Conservation (phyloP, 2,113 vertebrate genomes). For the Semnopithecus entellus region DNA sequence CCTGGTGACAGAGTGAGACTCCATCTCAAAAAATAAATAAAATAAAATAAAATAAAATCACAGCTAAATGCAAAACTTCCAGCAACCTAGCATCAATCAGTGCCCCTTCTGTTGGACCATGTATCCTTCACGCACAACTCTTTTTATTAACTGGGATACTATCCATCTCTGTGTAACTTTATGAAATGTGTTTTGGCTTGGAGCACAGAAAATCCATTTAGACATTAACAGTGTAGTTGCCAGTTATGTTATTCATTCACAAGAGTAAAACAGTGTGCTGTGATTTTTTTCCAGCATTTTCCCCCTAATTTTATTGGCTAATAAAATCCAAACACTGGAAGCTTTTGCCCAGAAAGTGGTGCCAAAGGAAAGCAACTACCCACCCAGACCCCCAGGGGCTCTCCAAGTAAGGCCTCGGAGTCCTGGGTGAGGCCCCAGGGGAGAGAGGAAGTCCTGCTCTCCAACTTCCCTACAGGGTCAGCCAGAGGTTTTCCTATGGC, state of each 20-base stretch:
- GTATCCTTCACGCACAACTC: slow-evolving; percentile 23
- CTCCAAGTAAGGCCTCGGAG: background rate
- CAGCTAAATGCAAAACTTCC: slow-evolving; percentile 12
- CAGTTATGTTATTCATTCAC: slow-evolving; percentile 70
- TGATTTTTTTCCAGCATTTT: slow-evolving; percentile 66
- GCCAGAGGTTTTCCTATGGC: slow-evolving; percentile 22
- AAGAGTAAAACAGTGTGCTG: slow-evolving; percentile 65
- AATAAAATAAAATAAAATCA: slow-evolving; percentile 30
- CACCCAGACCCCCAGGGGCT: slow-evolving; percentile 50
- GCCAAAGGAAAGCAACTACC: slow-evolving; percentile 65
- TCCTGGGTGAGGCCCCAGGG: background rate
- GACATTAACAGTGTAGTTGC: slow-evolving; percentile 72
- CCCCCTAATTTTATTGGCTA: slow-evolving; percentile 76
- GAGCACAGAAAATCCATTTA: slow-evolving; percentile 79
- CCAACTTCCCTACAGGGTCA: slow-evolving; percentile 35
- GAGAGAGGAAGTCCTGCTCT: slow-evolving; percentile 35
- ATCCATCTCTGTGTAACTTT: slow-evolving; percentile 64
- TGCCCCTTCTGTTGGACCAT: background rate
- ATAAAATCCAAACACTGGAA: slow-evolving; percentile 75
- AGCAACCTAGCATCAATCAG: background rate
- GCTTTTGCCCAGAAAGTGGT: slow-evolving; percentile 62
- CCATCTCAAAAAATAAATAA: too few species aligned
- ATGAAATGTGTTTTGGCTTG: slow-evolving; percentile 76
- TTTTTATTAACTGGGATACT: slow-evolving; percentile 74
- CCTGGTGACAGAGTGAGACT: too few species aligned